Evolutionary conservation across 2,888 invertebrate genomes (phyloP).

Genomic region (Caenorhabditis sulstoni): DNA sequence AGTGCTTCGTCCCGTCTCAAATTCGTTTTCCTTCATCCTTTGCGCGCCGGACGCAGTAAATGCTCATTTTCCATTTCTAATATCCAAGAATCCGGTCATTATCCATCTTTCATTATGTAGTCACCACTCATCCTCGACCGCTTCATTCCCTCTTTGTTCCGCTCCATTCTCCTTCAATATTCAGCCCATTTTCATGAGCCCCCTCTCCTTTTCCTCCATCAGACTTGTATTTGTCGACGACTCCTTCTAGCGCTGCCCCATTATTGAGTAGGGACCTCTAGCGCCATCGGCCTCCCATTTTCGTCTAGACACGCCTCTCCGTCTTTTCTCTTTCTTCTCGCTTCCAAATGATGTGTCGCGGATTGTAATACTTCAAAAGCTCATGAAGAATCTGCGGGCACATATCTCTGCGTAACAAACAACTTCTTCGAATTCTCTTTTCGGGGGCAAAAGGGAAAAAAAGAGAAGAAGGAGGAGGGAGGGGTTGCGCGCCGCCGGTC

Average conservation of each 20-base stretch:
- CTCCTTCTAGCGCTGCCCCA: conserved; percentile 58
- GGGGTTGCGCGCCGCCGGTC: conserved; percentile 27
- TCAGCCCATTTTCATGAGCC: conserved; percentile 46
- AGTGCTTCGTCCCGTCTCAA: conserved; percentile 24
- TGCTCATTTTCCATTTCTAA: neutral
- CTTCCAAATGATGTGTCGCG: conserved; percentile 50
- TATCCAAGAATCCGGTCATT: conserved; percentile 3
- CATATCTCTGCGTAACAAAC: conserved; percentile 53
- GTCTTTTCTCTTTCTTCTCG: conserved; percentile 16
- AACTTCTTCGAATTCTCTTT: conserved; percentile 57
- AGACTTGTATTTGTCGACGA: conserved; percentile 58
- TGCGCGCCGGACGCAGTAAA: neutral
- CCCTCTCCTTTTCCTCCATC: conserved; percentile 3
- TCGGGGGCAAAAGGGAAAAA: conserved; percentile 38
- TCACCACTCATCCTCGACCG: conserved; percentile 19
- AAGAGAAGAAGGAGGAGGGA: conserved; percentile 30
- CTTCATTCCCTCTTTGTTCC: conserved; percentile 38
- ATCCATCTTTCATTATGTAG: conserved; percentile 3
- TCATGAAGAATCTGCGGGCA: conserved; percentile 49
- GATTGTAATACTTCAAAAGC: conserved; percentile 57
- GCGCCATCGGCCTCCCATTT: conserved; percentile 37
- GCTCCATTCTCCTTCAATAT: conserved; percentile 43
- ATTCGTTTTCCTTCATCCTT: neutral
- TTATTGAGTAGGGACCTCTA: conserved; percentile 46
- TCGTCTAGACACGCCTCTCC: conserved; percentile 28